Conservation (phyloP, 2,888 invertebrate genomes). For the Drosophila eohydei region DNA sequence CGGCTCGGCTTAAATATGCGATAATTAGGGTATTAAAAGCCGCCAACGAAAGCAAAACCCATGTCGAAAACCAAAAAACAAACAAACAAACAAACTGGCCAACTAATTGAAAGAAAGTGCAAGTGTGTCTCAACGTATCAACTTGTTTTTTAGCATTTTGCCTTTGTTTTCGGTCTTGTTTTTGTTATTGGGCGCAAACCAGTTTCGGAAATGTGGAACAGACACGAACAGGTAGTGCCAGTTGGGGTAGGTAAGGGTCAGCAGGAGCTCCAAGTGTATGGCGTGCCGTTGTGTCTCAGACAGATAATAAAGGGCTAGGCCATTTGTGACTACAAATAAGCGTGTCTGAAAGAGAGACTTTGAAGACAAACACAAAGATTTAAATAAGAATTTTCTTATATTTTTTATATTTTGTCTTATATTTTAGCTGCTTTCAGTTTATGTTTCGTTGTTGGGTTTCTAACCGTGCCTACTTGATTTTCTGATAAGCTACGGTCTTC, state of each 20-base stretch:
- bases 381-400: not conserved
- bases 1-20: constrained; percentile 40
- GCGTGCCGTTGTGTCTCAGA: constrained; percentile 3
- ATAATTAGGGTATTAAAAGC: constrained; percentile 67
- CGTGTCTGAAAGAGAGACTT: not conserved
- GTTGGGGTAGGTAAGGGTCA: constrained; percentile 64
- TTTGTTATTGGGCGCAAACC: constrained; percentile 43
- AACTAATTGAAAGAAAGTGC: constrained; percentile 77
- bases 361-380: not conserved
- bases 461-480: no score
- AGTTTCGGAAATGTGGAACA: constrained; percentile 55
- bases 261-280: not conserved
- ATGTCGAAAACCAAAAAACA: constrained; percentile 5
- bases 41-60: constrained; percentile 31
- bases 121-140: constrained; percentile 53
- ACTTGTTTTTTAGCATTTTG: constrained; percentile 11
- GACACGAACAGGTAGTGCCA: constrained; percentile 20
- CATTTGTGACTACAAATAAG: not conserved
- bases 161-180: not conserved
- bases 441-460: no score
- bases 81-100: constrained; percentile 25
- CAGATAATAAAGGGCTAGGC: constrained; percentile 7
- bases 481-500: not conserved
- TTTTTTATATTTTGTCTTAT: not conserved
- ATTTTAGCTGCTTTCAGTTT: not conserved